Conservation (phyloP, 2,888 invertebrate species). For the Allophyes oxyacanthae region DNA sequence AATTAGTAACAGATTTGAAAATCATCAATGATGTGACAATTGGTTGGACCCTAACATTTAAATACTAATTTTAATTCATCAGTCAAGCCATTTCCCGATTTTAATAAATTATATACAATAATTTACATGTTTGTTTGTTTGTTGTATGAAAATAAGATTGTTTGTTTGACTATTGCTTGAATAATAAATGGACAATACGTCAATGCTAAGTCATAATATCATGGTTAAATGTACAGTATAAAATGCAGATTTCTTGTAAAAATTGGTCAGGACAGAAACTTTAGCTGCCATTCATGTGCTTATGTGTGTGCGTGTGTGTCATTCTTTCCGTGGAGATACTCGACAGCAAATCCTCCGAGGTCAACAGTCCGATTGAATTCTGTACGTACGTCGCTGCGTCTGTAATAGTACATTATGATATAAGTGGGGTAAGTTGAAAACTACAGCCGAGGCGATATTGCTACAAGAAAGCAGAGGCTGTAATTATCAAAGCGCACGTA, state of each 20-base stretch:
- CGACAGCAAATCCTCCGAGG: conserved; percentile 91
- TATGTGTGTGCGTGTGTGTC: too few species aligned
- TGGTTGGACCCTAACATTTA: not conserved
- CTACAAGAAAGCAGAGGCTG: too few species aligned
- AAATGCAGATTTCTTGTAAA: not conserved
- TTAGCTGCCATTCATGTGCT: conserved; percentile 72
- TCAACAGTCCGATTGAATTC: conserved; percentile 91
- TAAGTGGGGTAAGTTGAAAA: too few species aligned
- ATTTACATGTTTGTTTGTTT: conserved; percentile 10
- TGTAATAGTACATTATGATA: too few species aligned
- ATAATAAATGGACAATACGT: conserved; percentile 12
- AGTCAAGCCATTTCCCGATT: not conserved
- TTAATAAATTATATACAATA: conserved; percentile 24
- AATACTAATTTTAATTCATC: conserved; percentile 3
- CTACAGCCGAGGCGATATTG: too few species aligned
- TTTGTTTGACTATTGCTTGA: conserved; percentile 1
- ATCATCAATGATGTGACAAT: not conserved
- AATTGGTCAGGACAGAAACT: not conserved
- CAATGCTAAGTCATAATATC: conserved; percentile 7
- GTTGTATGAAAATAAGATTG: conserved; percentile 1
- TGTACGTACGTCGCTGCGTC: conserved; percentile 74
- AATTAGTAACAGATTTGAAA: not conserved
- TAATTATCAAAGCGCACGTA: too few species aligned
- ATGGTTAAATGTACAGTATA: not conserved
- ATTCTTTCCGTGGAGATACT: conserved; percentile 86